These are phyloP conservation scores for Drosophila helvetica DNA, from an alignment of 2,888 invertebrate genomes.

Conservation along the genomic window DNA sequence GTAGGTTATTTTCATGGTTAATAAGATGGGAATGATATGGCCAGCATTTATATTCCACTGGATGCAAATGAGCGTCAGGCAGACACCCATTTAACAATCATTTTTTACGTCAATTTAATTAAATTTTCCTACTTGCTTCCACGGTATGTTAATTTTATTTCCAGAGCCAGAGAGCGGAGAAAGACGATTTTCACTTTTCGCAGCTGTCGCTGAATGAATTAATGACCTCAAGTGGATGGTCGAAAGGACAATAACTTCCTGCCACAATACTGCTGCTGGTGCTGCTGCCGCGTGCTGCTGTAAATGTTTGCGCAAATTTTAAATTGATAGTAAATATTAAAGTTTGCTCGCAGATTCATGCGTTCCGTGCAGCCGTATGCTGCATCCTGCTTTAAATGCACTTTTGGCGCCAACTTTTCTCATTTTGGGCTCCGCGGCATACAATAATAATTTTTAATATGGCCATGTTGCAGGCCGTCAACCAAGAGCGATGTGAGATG, in stretches of 20 bases:
- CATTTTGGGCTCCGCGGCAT: slow-evolving; percentile 53
- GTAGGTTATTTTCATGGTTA: slow-evolving; percentile 27
- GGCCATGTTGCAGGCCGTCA: slow-evolving; percentile 55
- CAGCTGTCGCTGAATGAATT: slow-evolving; percentile 46
- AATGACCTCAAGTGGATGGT: slow-evolving; percentile 46
- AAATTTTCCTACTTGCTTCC: slow-evolving; percentile 39
- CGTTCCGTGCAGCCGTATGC: background rate
- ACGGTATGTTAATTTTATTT: slow-evolving; percentile 52
- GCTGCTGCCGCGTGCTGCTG: background rate
- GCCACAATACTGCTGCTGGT: slow-evolving; percentile 26
- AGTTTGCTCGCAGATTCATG: slow-evolving; percentile 10
- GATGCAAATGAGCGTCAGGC: slow-evolving; percentile 16
- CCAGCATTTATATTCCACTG: slow-evolving; percentile 28
- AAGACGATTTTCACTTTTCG: slow-evolving; percentile 34
- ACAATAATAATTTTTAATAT: slow-evolving; percentile 72
- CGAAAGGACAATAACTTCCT: slow-evolving; percentile 39
- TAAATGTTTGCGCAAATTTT: slow-evolving; percentile 39
- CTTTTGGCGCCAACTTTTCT: slow-evolving; percentile 64
- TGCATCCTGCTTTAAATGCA: slow-evolving; percentile 49
- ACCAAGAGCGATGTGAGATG: slow-evolving; percentile 26
- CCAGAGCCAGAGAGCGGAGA: slow-evolving; percentile 5
- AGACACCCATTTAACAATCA: slow-evolving; percentile 20
- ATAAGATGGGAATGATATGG: slow-evolving; percentile 24
- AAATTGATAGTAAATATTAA: slow-evolving; percentile 57
- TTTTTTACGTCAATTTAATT: slow-evolving; percentile 45